Evolutionary conservation across 2,888 invertebrate species (phyloP), one percentile per base, ranked within the genome.

Genomic region (Agrotis clavis): DNA sequence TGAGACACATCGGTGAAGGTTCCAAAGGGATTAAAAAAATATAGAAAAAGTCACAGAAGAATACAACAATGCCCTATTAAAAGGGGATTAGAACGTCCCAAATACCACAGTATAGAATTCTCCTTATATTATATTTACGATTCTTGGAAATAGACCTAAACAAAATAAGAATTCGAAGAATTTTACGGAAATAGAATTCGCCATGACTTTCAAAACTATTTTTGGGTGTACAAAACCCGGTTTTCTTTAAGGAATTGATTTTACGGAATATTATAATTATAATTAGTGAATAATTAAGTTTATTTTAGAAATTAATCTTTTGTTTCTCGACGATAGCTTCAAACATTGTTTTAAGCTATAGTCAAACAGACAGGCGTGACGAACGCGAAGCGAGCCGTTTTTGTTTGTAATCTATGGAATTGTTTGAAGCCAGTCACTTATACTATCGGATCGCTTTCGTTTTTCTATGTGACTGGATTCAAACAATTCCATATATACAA

Each of bases 31-130:
- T 14, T n/a, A n/a, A n/a, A 11, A 50, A 14, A 19, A 45, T 1
- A 30, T 19, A 16, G 21, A 5, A 19, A 25, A 25, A 41, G 18
- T 48, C 14, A 18, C 2, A 19, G 19, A 11, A 45, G 45, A 47
- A 30, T 14, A 16, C 11, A 18, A 21, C 6, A 45, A 1, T 4
- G 18, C 16, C 14, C 14, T 25, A 48, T 65, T 48, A 30, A 48
- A 71, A 54, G 19, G 14, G 25, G 35, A 62, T 71, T 48, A 54
- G 16, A 19, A 6, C 11, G 21, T 51, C n/a, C 19, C 50, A 45
- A 45, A 18, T 13, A n/a, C 4, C 30, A 21, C 19, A 45, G 5
- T 16, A 21, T 19, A 60, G 7, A 48, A 45, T 13, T 30, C 0
- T n/a, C 19, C 25, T 63, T 48, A 64, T 25, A 53, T 53, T 9